Evolutionary conservation across 64 coral and sea anemone genomes (phyloP).

Genomic region (Anthopleura sola): DNA sequence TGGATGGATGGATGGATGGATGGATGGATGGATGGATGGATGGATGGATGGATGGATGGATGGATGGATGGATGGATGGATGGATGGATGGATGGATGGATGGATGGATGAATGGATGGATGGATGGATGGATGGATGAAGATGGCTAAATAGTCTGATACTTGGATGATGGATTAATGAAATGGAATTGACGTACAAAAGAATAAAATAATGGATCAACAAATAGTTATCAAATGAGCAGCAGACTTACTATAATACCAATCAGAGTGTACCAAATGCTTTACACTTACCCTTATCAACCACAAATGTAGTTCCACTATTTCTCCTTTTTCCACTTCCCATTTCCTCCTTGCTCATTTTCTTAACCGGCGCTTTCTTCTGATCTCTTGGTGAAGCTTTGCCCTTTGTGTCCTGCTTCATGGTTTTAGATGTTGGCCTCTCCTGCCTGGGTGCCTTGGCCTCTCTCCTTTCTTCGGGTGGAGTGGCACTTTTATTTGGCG

Average conservation of each 20-base stretch:
- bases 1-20: neutral
- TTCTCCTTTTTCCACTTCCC: slow-evolving; percentile 26
- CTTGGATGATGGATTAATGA: too few species aligned
- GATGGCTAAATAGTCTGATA: too few species aligned
- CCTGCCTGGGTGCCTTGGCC: neutral
- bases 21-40: neutral
- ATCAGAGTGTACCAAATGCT: neutral
- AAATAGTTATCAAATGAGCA: too few species aligned
- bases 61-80: neutral
- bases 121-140: neutral
- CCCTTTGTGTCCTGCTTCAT: neutral
- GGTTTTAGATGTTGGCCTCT: slow-evolving; percentile 9
- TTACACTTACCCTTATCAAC: slow-evolving; percentile 19
- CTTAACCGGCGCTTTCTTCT: slow-evolving; percentile 10
- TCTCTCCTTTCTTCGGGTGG: slow-evolving; percentile 42
- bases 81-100: neutral
- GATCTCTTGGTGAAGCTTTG: slow-evolving; percentile 16
- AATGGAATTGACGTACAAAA: too few species aligned
- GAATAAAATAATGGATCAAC: too few species aligned
- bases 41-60: neutral
- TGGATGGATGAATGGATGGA: neutral
- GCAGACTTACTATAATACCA: too few species aligned
- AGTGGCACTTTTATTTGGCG: neutral
- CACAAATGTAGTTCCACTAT: slow-evolving; percentile 48
- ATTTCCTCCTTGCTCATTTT: slow-evolving; percentile 15